Conservation (phyloP, 2,888 invertebrate genomes). For the Trissolcus japonicus region DNA sequence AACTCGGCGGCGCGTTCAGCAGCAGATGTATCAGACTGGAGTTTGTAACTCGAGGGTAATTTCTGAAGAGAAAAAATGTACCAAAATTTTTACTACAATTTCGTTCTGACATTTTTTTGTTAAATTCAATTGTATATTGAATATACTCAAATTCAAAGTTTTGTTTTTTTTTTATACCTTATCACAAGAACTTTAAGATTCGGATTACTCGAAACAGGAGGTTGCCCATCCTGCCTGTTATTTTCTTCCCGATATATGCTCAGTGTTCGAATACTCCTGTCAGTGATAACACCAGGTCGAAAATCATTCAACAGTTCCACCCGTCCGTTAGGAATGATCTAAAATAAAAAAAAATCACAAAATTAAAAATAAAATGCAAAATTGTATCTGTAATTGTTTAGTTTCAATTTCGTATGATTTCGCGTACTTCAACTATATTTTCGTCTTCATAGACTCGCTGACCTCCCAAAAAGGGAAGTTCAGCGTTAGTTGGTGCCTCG, state of each 20-base stretch:
- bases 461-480: slow-evolving; percentile 14
- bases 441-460: slow-evolving; percentile 63
- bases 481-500: slow-evolving; percentile 46
- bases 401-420: too few relatives aligned
- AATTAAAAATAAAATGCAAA: not conserved
- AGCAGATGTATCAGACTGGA: slow-evolving; percentile 80
- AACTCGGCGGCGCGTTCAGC: slow-evolving; percentile 78
- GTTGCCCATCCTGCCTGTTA: slow-evolving; percentile 61
- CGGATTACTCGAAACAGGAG: slow-evolving; percentile 69
- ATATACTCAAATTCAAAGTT: too few relatives aligned
- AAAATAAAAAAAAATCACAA: slow-evolving; percentile 13
- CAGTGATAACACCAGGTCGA: slow-evolving; percentile 62
- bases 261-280: slow-evolving; percentile 71
- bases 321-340: slow-evolving; percentile 61
- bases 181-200: slow-evolving; percentile 72
- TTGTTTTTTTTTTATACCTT: slow-evolving; percentile 61
- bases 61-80: slow-evolving; percentile 74
- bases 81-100: not conserved
- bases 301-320: slow-evolving; percentile 26
- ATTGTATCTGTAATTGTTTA: not conserved
- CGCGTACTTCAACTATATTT: slow-evolving; percentile 53
- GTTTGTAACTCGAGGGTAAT: slow-evolving; percentile 82
- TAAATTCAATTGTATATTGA: too few relatives aligned
- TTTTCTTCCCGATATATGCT: slow-evolving; percentile 66
- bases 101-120: slow-evolving; percentile 8